phyloP scores from a whole-genome alignment of 2,113 vertebrate species.

The Rhabdornis inornatus region DNA sequence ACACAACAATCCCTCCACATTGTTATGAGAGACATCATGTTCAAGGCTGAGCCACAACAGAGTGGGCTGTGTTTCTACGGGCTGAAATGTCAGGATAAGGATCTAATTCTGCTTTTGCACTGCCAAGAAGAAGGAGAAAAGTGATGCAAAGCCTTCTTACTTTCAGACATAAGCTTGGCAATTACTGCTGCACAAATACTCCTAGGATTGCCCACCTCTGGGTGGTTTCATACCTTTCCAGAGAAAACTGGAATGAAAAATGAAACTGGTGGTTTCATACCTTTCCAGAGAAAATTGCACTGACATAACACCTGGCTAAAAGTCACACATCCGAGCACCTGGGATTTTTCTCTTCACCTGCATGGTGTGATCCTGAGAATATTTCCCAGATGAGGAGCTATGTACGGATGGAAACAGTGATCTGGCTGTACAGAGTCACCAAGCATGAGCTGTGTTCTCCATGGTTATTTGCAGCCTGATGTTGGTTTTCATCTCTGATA shows the following conservation, averaged over 20 bases:
- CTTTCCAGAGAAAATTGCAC: neutral
- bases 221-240: neutral
- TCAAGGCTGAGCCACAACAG: neutral
- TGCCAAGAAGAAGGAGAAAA: neutral
- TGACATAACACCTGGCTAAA: neutral
- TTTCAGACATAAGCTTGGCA: neutral
- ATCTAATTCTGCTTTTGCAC: neutral
- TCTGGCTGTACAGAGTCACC: accelerated
- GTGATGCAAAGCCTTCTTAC: neutral
- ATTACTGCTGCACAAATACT: neutral
- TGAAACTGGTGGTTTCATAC: neutral
- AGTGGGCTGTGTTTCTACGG: neutral
- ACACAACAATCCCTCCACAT: neutral
- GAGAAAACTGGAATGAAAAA: neutral
- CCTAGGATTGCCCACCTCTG: neutral
- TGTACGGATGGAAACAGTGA: accelerated
- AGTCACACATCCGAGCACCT: neutral
- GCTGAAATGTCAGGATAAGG: neutral
- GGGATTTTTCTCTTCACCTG: neutral
- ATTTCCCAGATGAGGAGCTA: neutral
- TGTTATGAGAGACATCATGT: neutral
- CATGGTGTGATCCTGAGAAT: neutral
- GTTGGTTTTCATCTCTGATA: neutral
- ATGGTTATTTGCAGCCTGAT: neutral
- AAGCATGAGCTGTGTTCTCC: accelerated